Evolutionary conservation across 2,888 invertebrate species (phyloP), one percentile per base, ranked within the genome.

Genomic region (Abrostola triplasia): DNA sequence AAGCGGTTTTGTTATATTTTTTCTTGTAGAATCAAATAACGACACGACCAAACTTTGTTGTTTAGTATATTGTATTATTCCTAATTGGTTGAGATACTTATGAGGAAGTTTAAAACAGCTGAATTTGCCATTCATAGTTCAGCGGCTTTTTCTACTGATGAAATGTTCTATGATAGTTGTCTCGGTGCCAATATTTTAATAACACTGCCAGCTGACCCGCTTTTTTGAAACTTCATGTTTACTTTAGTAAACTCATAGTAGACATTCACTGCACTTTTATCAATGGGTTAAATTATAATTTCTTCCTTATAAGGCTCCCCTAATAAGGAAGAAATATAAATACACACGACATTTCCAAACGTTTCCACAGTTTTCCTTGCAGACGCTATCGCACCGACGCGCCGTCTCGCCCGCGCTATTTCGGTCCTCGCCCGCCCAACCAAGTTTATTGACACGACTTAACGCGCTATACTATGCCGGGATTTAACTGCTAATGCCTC

Each of bases 371-470:
- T 73, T 74, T 77, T 77, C 70, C 69, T 60, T 89, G 89, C 90
- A 68, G 84, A 80, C 90, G 79, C 82, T 92, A 92, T 91, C 50
- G 51, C 49, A 41, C 72, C 82, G 86, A 74, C 83, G 85, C 88
- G 89, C 85, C 90, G 92, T 89, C 92, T 89, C 88, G 88, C 64
- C 82, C 91, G 88, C 76, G 84, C 92, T 93, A 93, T 93, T 93
- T 92, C 87, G 86, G 90, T 89, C 87, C 71, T 76, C 90, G 89
- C 90, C 91, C 93, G 93, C 93, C 92, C 92, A 88, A 88, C 88
- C 86, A 90, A 93, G 93, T 93, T 93, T 93, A 92, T 93, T 93
- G 93, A 93, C 93, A 88, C 91, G 87, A 83, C 85, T 85, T 80
- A 81, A 78, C 82, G 82, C 76, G 73, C 73, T 82, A 79, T 76